Evolutionary conservation across 2,888 invertebrate genomes (phyloP).

Genomic region (Ametastegia equiseti): DNA sequence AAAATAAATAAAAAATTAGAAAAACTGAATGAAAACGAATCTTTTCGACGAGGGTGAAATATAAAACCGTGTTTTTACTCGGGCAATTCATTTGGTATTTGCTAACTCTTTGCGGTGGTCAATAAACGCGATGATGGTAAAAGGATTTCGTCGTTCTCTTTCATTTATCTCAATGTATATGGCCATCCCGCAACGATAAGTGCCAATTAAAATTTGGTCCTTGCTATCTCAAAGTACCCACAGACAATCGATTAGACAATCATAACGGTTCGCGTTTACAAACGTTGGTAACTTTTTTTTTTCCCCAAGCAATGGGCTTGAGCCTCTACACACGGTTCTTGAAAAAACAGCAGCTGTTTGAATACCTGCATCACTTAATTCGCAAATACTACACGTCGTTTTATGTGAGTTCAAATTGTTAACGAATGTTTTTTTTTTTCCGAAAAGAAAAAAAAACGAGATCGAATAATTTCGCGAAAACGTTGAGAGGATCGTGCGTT

Average conservation of each 20-base stretch:
- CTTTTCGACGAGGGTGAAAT: neutral
- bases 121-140: conserved; percentile 16
- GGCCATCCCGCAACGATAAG: no score
- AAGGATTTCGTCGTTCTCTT: conserved; percentile 17
- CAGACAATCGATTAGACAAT: neutral
- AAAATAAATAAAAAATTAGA: neutral
- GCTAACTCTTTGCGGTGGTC: neutral
- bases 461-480: neutral
- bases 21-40: neutral
- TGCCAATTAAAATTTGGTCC: conserved; percentile 17
- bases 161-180: neutral
- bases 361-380: neutral
- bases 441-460: no score
- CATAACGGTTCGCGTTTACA: neutral
- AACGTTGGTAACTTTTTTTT: neutral
- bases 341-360: neutral
- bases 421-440: neutral
- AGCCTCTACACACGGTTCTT: no score
- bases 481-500: neutral
- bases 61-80: neutral
- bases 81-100: conserved; percentile 10
- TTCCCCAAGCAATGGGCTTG: neutral
- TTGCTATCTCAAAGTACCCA: neutral
- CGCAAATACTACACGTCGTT: neutral
- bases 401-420: neutral